Base-by-base conservation (phyloP, 2,888 invertebrate species). In the Cabera pusaria region DNA sequence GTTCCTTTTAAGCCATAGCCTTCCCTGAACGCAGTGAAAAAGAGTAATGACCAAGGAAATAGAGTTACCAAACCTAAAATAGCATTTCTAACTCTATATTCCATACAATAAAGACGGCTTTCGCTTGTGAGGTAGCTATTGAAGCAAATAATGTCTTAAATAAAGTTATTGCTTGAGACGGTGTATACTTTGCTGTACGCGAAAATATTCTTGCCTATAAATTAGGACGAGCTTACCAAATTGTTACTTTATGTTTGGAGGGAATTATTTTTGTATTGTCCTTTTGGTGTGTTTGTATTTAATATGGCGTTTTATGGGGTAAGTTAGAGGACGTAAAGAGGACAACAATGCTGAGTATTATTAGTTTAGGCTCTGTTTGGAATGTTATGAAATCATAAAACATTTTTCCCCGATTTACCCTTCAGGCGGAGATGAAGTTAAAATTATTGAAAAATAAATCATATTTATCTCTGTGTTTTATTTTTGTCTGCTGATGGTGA, bases 21-120 rank as follows among this genome's bases (percentile, higher is more conserved):
- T 59, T 56, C 55, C 54, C 61, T 61, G 59, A 57, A 60, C 51
- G 59, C 52, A 61, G 55, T 59, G 69, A 66, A 67, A 68, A 70
- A 72, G 74, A 75, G 64, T 71, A 72, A 74, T 74, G 72, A 58
- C 56, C 52, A 29, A 49, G 61, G 60, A 71, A 74, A 72, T 70
- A 63, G 68, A 69, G 68, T 72, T 63, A 61, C 55, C 45, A 35
- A 22, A 12, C 21, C 27, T 37, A 12, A 43, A 44, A 53, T 27
- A 42, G 46, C 31, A 56, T 49, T 59, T 52, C 48, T 29, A 22
- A 41, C 49, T 52, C 49, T 64, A 45, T 50, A n/a, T n/a, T n/a
- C 27, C 24, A 32, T 18, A 16, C 16, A 28, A 44, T 48, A 67
- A 55, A 51, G 61, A n/a, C 22, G 22, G 31, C 10, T 59, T 51